Evolutionary conservation across 35 echinoderm and acorn worm genomes (phyloP).

Genomic region (Heliocidaris erythrogramma): DNA sequence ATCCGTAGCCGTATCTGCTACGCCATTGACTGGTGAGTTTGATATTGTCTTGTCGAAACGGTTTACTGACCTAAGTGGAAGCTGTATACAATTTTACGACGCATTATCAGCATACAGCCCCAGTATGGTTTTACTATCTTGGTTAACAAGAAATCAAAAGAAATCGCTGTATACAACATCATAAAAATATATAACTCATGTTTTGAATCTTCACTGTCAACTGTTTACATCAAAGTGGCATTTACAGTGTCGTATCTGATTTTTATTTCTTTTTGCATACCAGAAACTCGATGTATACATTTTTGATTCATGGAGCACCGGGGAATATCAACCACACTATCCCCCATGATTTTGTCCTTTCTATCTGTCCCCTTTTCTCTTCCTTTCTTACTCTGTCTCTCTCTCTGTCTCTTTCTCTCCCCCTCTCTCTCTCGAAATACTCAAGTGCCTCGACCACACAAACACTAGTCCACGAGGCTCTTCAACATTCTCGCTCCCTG

Average conservation of each 20-base stretch:
- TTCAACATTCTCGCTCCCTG: neutral
- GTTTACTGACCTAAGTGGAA: neutral
- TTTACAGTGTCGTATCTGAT: constrained; percentile 9
- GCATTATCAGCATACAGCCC: neutral
- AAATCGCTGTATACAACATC: neutral
- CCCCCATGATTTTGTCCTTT: neutral
- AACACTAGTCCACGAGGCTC: neutral
- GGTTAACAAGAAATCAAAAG: neutral
- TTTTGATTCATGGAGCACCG: neutral
- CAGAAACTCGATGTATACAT: neutral
- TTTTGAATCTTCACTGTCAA: neutral
- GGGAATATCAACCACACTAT: neutral
- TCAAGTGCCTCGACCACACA: neutral
- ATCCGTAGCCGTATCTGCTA: neutral
- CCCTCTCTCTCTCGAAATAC: no score
- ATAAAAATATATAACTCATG: no score
- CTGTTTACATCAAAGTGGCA: neutral
- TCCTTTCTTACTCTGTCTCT: neutral
- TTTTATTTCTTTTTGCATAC: neutral
- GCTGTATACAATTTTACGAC: neutral
- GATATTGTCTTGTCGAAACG: neutral
- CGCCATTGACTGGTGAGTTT: neutral
- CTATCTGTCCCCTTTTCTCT: neutral
- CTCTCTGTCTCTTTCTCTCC: neutral
- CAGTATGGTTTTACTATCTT: neutral